Conservation (phyloP, 2,888 invertebrate genomes). For the Augiades crinisus region DNA sequence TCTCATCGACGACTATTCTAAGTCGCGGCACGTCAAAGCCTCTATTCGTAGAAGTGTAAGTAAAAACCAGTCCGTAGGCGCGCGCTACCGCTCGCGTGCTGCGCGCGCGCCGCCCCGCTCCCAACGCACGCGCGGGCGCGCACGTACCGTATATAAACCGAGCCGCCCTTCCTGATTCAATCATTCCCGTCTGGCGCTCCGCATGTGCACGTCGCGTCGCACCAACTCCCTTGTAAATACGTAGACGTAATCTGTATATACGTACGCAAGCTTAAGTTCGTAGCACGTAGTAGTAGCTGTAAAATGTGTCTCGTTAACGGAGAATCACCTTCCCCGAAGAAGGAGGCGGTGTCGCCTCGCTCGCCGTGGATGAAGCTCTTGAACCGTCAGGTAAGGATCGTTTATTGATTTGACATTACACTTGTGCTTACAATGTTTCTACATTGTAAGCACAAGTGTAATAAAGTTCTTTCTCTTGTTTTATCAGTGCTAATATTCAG, state of each 20-base stretch:
- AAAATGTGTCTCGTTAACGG: constrained; percentile 81
- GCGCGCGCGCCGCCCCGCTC: constrained; percentile 47
- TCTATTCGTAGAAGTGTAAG: constrained; percentile 71
- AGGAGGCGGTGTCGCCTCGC: constrained; percentile 69
- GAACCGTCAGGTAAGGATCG: constrained; percentile 76
- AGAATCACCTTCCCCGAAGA: constrained; percentile 64
- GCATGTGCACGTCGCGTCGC: constrained; percentile 60
- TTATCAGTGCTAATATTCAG: too few species aligned
- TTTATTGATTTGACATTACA: too few species aligned
- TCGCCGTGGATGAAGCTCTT: constrained; percentile 82
- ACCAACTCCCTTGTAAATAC: constrained; percentile 65
- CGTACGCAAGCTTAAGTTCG: constrained; percentile 49
- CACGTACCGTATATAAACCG: constrained; percentile 56
- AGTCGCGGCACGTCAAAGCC: constrained; percentile 71
- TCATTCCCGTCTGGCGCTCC: constrained; percentile 71
- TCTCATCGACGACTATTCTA: constrained; percentile 49
- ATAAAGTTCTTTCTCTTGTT: too few species aligned
- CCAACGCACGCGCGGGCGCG: constrained; percentile 54
- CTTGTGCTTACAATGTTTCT: too few species aligned
- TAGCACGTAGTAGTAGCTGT: constrained; percentile 49
- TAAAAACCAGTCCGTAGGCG: constrained; percentile 70
- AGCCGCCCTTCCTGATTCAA: constrained; percentile 70
- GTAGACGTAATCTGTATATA: constrained; percentile 62
- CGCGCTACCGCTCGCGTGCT: constrained; percentile 73
- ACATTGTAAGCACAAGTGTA: too few species aligned